Evolutionary conservation across 2,888 invertebrate genomes (phyloP), one percentile per base, ranked within the genome.

Genomic region (Trichopria drosophilae): DNA sequence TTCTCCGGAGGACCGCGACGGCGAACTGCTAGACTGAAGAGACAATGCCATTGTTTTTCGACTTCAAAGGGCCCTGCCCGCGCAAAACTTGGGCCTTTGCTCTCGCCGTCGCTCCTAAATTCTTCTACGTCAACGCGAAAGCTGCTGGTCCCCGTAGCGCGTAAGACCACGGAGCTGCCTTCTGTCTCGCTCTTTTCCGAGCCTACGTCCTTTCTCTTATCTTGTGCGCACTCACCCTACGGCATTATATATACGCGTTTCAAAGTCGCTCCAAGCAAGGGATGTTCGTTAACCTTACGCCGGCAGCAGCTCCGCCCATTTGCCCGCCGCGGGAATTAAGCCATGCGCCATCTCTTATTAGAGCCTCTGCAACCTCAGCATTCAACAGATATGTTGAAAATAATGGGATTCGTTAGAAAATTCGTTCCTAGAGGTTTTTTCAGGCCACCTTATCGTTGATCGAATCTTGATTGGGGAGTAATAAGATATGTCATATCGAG

Each of bases 31-130:
- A 69, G 68, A 69, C 73, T 68, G 70, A 73, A 73, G 72, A 73
- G 73, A 75, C 75, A 75, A 75, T 75, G 74, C 67, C 73, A 75
- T 75, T 75, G 75, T 75, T 74, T 75, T 74, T 74, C 61, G 72
- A 75, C 75, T 73, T 75, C 75, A 75, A 75, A 75, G 75, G 67
- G 37, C 63, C 60, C 63, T 63, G 59, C 61, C 73, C 72, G 73
- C 71, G 67, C 62, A 67, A 68, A 67, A 70, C 68, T 67, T 69
- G 68, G 70, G 66, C 32, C 16, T 70, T 72, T 71, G 72, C 70
- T 68, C 67, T 67, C 60, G 72, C 73, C 74, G 75, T 74, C 74
- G 69, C 68, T 69, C 74, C 75, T 75, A 75, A 75, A 75, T 75
- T 75, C 75, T 75, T 75, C 75, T 73, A 70, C 72, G 73, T 75